Evolutionary conservation across 2,888 invertebrate genomes (phyloP).

Genomic region (Netelia virgata): DNA sequence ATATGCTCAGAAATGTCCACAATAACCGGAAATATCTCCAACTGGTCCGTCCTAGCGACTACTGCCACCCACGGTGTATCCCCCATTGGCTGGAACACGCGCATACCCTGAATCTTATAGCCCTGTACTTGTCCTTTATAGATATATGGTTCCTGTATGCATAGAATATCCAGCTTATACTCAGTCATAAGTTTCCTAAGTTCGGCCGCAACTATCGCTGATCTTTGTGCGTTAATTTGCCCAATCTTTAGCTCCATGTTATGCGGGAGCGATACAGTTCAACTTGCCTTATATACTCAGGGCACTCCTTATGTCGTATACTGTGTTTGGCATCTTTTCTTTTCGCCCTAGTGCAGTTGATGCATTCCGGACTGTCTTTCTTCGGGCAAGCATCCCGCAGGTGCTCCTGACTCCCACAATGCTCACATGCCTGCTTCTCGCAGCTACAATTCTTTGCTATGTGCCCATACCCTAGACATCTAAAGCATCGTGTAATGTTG

Average conservation of each 20-base stretch:
- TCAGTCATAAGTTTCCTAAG: background rate
- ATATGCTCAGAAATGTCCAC: too few species aligned
- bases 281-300: background rate
- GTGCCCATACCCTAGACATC: constrained; percentile 34
- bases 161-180: background rate
- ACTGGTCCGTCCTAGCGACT: too few species aligned
- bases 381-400: background rate
- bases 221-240: constrained; percentile 14
- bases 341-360: background rate
- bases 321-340: background rate
- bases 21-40: too few species aligned
- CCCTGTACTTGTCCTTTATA: background rate
- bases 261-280: background rate
- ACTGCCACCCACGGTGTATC: too few species aligned
- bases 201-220: background rate
- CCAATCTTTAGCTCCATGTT: background rate
- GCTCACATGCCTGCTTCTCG: background rate
- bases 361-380: background rate
- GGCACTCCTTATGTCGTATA: background rate
- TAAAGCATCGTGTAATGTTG: constrained; percentile 26
- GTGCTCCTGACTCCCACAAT: constrained; percentile 1
- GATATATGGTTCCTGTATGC: constrained; percentile 56
- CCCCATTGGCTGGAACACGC: too few species aligned
- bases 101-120: background rate
- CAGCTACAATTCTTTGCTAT: background rate